Evolutionary conservation across 2,888 invertebrate genomes (phyloP), one percentile per base, ranked within the genome.

Genomic region (Elaeidobius kamerunicus): DNA sequence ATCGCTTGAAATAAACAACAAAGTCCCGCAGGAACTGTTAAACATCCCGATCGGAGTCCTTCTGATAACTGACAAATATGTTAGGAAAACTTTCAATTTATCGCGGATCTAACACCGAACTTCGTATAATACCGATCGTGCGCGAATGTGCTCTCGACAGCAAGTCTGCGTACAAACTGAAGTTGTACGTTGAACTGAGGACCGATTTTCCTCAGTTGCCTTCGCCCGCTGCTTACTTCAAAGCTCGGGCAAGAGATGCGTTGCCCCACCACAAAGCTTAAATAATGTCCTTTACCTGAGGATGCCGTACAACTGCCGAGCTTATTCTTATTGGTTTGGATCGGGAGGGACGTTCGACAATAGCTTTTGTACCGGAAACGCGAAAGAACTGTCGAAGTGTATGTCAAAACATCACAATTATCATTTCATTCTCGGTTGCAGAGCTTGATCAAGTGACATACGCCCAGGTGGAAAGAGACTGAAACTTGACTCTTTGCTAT

Each of bases 371-470:
- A 47, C 55, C 55, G 55, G 55, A 55, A 55, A 52, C 47, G 46
- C 30, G 45, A 44, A 50, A 55, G 52, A 49, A 48, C 49, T 50
- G 46, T 50, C 55, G 50, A 55, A 41, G 12, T 39, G 15, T 41
- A 55, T 52, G 55, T 55, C 55, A 55, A 51, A 55, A 55, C 52
- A 55, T 55, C 42, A 50, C 52, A 47, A 55, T 55, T 55, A 46
- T 55, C 51, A 15, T 45, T 41, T 12, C 18, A n/a, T 45, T 42
- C 18, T 36, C 36, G 17, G 38, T 39, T n/a, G 19, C 45, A 36
- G 27, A 18, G 16, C 42, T 30, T 45, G 55, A 55, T 55, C 50
- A 36, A 55, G 50, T 51, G 55, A 51, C 55, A 40, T 35, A 45
- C 36, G 49, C 34, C 55, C 55, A 46, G 55, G 55, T 55, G 54